These are phyloP conservation scores for Ashinkailepas kermadecensis DNA, from an alignment of 2,888 invertebrate species.

Conservation along the genomic window DNA sequence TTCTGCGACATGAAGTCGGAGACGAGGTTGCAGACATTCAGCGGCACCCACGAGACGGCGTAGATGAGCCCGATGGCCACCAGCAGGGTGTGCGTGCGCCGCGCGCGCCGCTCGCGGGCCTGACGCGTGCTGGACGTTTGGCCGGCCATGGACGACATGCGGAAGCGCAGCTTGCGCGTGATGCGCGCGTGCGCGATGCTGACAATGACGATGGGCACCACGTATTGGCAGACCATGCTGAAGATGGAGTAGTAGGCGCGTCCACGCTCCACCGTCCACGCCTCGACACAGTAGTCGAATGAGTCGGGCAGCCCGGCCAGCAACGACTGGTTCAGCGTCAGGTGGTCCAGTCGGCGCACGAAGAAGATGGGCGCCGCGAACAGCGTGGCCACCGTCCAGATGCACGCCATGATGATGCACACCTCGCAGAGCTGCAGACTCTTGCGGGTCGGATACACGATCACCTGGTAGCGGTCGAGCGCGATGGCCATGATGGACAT, in stretches of 20 bases:
- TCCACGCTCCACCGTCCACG: constrained; percentile 60
- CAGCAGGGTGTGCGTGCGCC: constrained; percentile 77
- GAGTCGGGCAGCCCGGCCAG: constrained; percentile 51
- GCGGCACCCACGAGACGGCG: constrained; percentile 81
- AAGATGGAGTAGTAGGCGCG: constrained; percentile 73
- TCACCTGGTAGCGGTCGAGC: constrained; percentile 74
- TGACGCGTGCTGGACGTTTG: constrained; percentile 29
- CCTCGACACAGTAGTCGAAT: constrained; percentile 65
- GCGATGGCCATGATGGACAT: constrained; percentile 89
- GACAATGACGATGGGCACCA: constrained; percentile 73
- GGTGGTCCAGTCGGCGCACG: constrained; percentile 53
- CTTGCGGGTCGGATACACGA: constrained; percentile 75
- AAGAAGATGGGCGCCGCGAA: constrained; percentile 63
- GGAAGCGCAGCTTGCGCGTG: constrained; percentile 63
- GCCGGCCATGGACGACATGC: constrained; percentile 43
- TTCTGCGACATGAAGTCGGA: constrained; percentile 55
- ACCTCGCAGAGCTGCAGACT: constrained; percentile 69
- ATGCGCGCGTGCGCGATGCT: constrained; percentile 74
- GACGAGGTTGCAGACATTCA: constrained; percentile 76
- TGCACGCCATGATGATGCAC: constrained; percentile 54
- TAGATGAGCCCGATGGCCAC: constrained; percentile 80
- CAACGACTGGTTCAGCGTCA: constrained; percentile 43
- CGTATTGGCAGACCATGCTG: constrained; percentile 73
- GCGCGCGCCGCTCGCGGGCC: constrained; percentile 59
- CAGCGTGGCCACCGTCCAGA: constrained; percentile 50